These are phyloP conservation scores for Drosophila pachea DNA, from an alignment of 1,140 invertebrate species.

Conservation along the genomic window DNA sequence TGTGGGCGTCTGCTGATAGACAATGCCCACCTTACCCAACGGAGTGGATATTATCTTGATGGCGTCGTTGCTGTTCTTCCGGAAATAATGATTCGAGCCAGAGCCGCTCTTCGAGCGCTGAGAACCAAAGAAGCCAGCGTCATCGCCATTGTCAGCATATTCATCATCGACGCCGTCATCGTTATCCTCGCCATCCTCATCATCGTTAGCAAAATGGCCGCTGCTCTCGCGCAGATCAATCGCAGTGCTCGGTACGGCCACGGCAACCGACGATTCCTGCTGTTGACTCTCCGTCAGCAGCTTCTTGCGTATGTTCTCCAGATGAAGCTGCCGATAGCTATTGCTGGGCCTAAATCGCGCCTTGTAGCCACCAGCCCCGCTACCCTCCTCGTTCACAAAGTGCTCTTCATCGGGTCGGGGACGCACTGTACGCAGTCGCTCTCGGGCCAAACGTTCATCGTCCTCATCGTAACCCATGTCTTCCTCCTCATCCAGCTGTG, in stretches of 20 bases:
- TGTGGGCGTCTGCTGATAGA: slow-evolving; percentile 74
- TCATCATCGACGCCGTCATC: slow-evolving; percentile 76
- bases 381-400: slow-evolving; percentile 73
- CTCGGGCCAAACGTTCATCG: slow-evolving; percentile 69
- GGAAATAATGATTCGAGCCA: slow-evolving; percentile 64
- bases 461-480: slow-evolving; percentile 78
- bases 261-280: slow-evolving; percentile 28
- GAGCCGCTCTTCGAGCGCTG: slow-evolving; percentile 46
- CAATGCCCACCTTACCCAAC: slow-evolving; percentile 76
- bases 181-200: slow-evolving; percentile 74
- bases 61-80: slow-evolving; percentile 78
- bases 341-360: slow-evolving; percentile 54
- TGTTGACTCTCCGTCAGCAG: slow-evolving; percentile 52
- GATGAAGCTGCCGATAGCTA: slow-evolving; percentile 48
- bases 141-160: slow-evolving; percentile 61
- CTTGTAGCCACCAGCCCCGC: slow-evolving; percentile 53
- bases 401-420: slow-evolving; percentile 64
- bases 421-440: slow-evolving; percentile 54
- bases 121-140: slow-evolving; percentile 67
- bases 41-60: slow-evolving; percentile 78
- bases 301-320: slow-evolving; percentile 68
- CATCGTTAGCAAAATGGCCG: slow-evolving; percentile 79
- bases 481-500: slow-evolving; percentile 47
- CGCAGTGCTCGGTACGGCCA: slow-evolving; percentile 71
- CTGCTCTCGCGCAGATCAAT: slow-evolving; percentile 78